A percentile compares a stretch with the other conserved stretches of the same genome.
Conservation (phyloP, 2,797 vertebrate species). For the Dallia pectoralis region DNA sequence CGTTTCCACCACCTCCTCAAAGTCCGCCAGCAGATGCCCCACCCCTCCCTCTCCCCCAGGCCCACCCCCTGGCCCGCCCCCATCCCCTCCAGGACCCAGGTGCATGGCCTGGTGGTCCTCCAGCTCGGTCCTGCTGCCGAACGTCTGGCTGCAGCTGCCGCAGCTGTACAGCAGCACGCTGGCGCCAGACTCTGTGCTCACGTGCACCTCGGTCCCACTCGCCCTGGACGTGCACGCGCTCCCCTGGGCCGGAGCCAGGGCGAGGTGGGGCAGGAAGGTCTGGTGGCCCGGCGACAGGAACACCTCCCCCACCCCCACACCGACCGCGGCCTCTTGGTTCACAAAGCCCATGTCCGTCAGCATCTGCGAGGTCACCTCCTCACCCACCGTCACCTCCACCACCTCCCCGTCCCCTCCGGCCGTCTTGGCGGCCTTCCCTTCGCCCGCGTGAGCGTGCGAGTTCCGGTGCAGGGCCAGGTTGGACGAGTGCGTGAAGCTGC, state of each 20-base stretch:
- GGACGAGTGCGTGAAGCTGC: slow-evolving; percentile 90
- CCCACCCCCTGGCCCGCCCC: slow-evolving; percentile 38
- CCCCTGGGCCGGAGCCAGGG: slow-evolving; percentile 59
- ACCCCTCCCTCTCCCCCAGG: slow-evolving; percentile 58
- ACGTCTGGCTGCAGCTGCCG: slow-evolving; percentile 83
- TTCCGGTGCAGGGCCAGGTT: slow-evolving; percentile 85
- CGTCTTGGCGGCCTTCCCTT: slow-evolving; percentile 48
- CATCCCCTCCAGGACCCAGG: slow-evolving; percentile 49
- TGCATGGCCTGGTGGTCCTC: slow-evolving; percentile 83
- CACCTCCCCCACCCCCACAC: slow-evolving; percentile 76
- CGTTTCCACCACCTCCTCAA: slow-evolving; percentile 82
- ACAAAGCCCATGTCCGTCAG: slow-evolving; percentile 80
- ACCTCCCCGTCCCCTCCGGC: slow-evolving; percentile 45
- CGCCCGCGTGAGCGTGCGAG: slow-evolving; percentile 65
- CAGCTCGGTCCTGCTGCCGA: slow-evolving; percentile 80
- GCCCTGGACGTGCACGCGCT: slow-evolving; percentile 52
- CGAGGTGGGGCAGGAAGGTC: slow-evolving; percentile 64
- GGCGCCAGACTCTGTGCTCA: slow-evolving; percentile 72
- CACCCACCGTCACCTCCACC: slow-evolving; percentile 63
- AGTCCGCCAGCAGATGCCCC: slow-evolving; percentile 76
- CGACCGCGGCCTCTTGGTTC: slow-evolving; percentile 64
- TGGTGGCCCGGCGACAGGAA: slow-evolving; percentile 67
- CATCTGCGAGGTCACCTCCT: slow-evolving; percentile 73
- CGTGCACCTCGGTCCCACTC: slow-evolving; percentile 72
- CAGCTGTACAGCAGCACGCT: slow-evolving; percentile 85